Base-by-base conservation (phyloP, 2,113 vertebrate species). In the Ophiodon elongatus region DNA sequence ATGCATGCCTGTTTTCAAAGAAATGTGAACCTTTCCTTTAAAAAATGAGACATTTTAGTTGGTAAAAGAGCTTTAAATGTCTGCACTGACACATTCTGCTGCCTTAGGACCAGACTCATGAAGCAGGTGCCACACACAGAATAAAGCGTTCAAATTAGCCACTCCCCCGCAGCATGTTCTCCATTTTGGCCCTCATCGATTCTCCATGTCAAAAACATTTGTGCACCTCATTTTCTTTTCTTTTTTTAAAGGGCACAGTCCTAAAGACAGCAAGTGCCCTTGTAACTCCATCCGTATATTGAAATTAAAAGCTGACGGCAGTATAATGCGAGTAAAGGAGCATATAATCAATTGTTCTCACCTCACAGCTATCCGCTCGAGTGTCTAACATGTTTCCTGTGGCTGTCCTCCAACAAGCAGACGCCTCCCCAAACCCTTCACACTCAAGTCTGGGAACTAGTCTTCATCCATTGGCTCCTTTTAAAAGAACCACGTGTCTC, bases 151-250 rank as follows among this genome's bases (percentile, higher is more conserved):
- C 1, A 52, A 7, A 43, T 23, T 1, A 14, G 9, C 14, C 8
- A 0, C 9, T 57, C 60, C 47, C 47, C 54, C 47, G 43, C 39
- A 52, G 78, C 77, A 29, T 29, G n/a, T 54, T 37, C 37, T 72
- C 13, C 35, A 81, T 50, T 21, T 60, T 2, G 54, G 63, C 56
- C 17, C 83, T 89, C 8, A 21, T 7, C 14, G 15, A 41, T 69
- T 62, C 84, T 89, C 73, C 50, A 89, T 84, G 84, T 86, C 84
- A 86, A n/a, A 75, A 86, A 86, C 88, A 89, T 54, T 67, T 75
- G 88, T 65, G 3, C 47, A 64, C 8, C 25, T 70, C 4, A 35
- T 37, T 41, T 11, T 56, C 25, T 23, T 9, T 23, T 54, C 4
- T n/a, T 54, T 52, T 11, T 37, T 10, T 43, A 11, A 45, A 56